Conservation (phyloP, 1,140 invertebrate species). For the Saxidomus purpurata region DNA sequence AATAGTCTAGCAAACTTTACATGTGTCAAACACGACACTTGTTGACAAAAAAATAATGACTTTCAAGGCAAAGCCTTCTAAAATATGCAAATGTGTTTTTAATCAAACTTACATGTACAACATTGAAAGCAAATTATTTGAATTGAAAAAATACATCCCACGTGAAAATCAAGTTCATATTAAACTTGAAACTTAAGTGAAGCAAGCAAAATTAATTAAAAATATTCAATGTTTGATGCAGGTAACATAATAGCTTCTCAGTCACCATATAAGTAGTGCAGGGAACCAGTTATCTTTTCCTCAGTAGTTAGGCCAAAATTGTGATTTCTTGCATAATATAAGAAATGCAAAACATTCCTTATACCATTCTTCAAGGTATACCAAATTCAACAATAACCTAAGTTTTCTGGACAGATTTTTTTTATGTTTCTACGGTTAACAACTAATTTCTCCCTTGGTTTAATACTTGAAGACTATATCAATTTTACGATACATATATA, state of each 20-base stretch:
- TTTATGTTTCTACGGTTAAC: too few species aligned
- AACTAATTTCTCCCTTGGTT: too few species aligned
- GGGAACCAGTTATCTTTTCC: too few species aligned
- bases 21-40: background rate
- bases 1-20: conserved; percentile 23
- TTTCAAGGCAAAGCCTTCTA: background rate
- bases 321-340: too few species aligned
- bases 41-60: background rate
- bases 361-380: too few species aligned
- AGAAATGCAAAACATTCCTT: too few species aligned
- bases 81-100: background rate
- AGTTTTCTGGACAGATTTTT: too few species aligned
- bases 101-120: background rate
- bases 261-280: too few species aligned
- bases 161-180: background rate
- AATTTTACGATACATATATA: background rate
- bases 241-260: background rate
- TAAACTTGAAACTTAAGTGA: background rate
- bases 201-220: background rate
- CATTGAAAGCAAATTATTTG: background rate
- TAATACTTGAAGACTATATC: too few species aligned
- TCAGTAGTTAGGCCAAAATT: too few species aligned
- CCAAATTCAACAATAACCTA: too few species aligned
- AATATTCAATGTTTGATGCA: background rate
- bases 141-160: background rate